Percentiles rank a stretch among this genome's conserved stretches.
Evolutionary conservation across 2,113 vertebrate species (phyloP).

Genomic region (Lepus americanus): DNA sequence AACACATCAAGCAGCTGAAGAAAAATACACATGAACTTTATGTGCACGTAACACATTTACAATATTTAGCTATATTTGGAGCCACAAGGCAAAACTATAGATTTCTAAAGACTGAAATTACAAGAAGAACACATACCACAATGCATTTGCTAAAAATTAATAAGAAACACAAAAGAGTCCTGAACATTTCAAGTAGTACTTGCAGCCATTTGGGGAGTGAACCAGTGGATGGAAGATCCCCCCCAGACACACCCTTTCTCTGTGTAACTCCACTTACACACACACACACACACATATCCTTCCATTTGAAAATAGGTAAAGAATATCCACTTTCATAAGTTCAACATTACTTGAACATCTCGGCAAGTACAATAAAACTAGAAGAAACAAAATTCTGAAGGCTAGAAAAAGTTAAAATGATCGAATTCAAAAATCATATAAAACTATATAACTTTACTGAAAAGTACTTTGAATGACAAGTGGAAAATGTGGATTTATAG

Average conservation of each 20-base stretch:
- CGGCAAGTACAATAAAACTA: not conserved
- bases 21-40: not conserved
- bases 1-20: not conserved
- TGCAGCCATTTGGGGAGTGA: no score
- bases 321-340: not conserved
- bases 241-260: no score
- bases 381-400: constrained; percentile 13
- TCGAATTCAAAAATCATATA: not conserved
- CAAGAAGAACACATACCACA: constrained; percentile 1
- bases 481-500: not conserved
- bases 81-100: not conserved
- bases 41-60: not conserved
- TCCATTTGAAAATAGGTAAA: not conserved
- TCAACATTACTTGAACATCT: not conserved
- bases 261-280: no score
- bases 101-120: constrained; percentile 40
- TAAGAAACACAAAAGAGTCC: not conserved
- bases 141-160: constrained; percentile 19
- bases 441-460: not conserved
- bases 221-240: no score
- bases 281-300: no score
- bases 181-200: not conserved
- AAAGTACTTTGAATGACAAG: not conserved
- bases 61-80: constrained; percentile 16
- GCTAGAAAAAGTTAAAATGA: not conserved